phyloP scores from a whole-genome alignment of 2,113 vertebrate species.

The Rhabdomys dilectus region DNA sequence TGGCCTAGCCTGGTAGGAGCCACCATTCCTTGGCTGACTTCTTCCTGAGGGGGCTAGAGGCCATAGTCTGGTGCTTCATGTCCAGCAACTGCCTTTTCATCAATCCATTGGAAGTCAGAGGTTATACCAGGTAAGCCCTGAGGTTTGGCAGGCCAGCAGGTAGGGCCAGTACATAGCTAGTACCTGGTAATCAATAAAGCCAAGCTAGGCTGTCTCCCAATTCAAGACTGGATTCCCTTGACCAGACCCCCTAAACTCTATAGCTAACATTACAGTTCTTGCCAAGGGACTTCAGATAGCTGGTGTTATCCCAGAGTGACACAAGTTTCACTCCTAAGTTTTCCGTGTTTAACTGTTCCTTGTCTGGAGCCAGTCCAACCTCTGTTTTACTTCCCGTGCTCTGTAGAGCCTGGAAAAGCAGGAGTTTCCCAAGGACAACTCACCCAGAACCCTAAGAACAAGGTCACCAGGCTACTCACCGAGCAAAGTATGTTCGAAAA shows the following conservation, averaged over 20 bases:
- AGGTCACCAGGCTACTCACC: conserved; percentile 86
- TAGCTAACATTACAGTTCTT: not conserved
- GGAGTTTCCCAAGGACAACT: conserved; percentile 68
- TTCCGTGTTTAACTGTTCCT: not conserved
- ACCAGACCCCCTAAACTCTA: not conserved
- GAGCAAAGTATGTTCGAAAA: conserved; percentile 96
- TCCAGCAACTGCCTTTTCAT: not conserved
- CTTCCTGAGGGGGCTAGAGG: not conserved
- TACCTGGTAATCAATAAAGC: not conserved
- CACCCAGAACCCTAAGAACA: conserved; percentile 84
- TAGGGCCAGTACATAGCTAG: not conserved
- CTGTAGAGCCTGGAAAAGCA: not conserved
- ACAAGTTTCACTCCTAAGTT: not conserved
- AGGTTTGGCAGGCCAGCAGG: not conserved
- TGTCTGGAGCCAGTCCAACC: not conserved
- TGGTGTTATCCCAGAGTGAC: too few species aligned
- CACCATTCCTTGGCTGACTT: not conserved
- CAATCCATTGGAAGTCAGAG: not conserved
- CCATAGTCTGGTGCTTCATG: rapidly evolving
- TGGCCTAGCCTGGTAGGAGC: rapidly evolving
- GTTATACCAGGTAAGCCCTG: not conserved
- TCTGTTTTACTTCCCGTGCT: not conserved
- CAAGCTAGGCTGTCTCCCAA: rapidly evolving
- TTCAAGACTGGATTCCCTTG: not conserved
- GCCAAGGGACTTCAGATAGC: not conserved